These are phyloP conservation scores for Paratilapia polleni DNA, from an alignment of 2,113 vertebrate species.

Conservation along the genomic window DNA sequence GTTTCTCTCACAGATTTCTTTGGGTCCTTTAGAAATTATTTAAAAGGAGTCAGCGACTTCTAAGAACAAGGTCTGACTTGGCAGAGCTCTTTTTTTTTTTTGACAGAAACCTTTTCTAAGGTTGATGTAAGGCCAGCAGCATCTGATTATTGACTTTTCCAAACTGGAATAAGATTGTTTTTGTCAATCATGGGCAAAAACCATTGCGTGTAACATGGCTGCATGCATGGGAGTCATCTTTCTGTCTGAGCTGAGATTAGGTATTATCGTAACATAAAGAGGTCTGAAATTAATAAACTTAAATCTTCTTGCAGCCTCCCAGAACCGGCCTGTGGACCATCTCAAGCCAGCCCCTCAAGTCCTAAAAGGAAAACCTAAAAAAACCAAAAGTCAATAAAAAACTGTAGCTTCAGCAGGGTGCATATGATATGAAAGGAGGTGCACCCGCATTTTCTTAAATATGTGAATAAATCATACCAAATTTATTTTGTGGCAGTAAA, in stretches of 20 bases:
- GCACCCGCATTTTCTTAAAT: not conserved
- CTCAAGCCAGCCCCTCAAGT: not conserved
- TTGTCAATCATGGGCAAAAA: not conserved
- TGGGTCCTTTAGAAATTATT: not conserved
- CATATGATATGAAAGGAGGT: not conserved
- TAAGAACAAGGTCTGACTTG: not conserved
- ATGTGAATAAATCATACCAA: not conserved
- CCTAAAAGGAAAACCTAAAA: not conserved
- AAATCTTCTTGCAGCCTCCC: not conserved
- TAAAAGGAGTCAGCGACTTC: not conserved
- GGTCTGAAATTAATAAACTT: not conserved
- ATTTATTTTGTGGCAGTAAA: not conserved
- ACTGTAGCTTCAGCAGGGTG: not conserved
- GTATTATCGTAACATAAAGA: not conserved
- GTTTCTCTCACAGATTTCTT: not conserved
- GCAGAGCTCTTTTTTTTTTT: not conserved
- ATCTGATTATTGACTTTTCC: not conserved
- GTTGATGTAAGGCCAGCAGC: not conserved
- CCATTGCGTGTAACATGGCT: not conserved
- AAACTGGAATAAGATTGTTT: not conserved
- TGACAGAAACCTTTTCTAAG: not conserved
- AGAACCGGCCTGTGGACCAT: not conserved
- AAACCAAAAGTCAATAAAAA: no score
- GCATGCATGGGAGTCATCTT: not conserved
- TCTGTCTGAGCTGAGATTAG: not conserved